These are phyloP conservation scores for Calameuta filiformis DNA, from an alignment of 2,888 invertebrate species.

Conservation along the genomic window DNA sequence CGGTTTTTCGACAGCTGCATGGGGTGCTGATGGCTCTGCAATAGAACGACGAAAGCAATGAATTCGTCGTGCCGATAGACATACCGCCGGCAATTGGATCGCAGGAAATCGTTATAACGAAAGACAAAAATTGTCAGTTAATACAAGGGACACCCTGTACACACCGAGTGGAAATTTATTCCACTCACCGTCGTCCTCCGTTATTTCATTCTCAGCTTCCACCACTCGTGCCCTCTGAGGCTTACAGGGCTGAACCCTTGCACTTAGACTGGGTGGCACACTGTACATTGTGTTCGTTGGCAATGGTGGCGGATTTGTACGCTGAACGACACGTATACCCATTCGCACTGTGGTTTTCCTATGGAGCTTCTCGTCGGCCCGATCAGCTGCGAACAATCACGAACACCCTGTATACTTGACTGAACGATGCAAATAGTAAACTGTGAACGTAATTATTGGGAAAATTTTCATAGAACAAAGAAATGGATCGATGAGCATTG, in stretches of 20 bases:
- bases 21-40: constrained; percentile 72
- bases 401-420: background rate
- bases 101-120: background rate
- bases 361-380: constrained; percentile 84
- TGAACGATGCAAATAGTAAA: background rate
- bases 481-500: background rate
- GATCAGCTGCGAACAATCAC: constrained; percentile 73
- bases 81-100: background rate
- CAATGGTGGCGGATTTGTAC: constrained; percentile 56
- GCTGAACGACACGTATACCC: constrained; percentile 87
- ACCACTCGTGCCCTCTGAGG: constrained; percentile 32
- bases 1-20: constrained; percentile 82
- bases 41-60: constrained; percentile 6
- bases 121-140: background rate
- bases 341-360: constrained; percentile 84
- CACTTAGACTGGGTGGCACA: constrained; percentile 30
- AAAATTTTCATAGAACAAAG: background rate
- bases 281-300: constrained; percentile 46
- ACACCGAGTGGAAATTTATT: background rate
- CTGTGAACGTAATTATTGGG: background rate
- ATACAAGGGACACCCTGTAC: background rate
- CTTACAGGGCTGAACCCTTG: constrained; percentile 23
- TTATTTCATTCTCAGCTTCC: constrained; percentile 44
- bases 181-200: constrained; percentile 42
- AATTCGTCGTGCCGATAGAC: constrained; percentile 18